Base-by-base conservation (phyloP, 2,888 invertebrate species). In the Hoplodrina blanda region DNA sequence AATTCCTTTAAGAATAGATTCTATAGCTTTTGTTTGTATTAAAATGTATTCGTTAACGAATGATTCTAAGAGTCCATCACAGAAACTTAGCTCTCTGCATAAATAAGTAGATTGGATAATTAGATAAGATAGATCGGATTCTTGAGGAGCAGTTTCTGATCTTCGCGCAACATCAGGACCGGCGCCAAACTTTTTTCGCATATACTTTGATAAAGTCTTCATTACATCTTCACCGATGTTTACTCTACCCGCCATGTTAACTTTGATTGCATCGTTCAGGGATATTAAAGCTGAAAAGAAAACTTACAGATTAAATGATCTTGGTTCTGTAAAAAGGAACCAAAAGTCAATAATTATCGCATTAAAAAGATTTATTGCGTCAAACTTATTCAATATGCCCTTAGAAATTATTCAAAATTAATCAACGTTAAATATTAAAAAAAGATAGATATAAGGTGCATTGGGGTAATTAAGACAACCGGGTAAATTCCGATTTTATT, bases 221-320 rank as follows among this genome's bases (percentile, higher is more conserved):
- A 93, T 73, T 0, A 95, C 91, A 17, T 94, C 93, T 73, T 89
- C 89, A 1, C 95, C 95, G 2, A 95, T 78, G 30, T 84, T 91
- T 1, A 95, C 52, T 2, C 90, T 88, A 0, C 94, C 95, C 62
- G 91, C 89, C 87, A 95, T 87, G 67, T 93, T 90, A 0, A 95
- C 90, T 86, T 91, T 92, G 13, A 95, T 87, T 3, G 89, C 87
- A 49, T 74, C 62, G 15, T 82, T 76, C 4, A 76, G n/a, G 20
- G 71, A 71, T 68, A 80, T 30, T 62, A 86, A 5, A 19, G 77
- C 92, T 93, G 87, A 17, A 90, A 90, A 25, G 54, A 66, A 59
- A 52, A 1, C n/a, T 19, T 17, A 33, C 17, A 7, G 17, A 53
- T 57, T n/a, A 19, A 17, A 25, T 53, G n/a, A 44, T 5, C 33